Conservation (phyloP, 2,113 vertebrate species). For the Centrocercus urophasianus region DNA sequence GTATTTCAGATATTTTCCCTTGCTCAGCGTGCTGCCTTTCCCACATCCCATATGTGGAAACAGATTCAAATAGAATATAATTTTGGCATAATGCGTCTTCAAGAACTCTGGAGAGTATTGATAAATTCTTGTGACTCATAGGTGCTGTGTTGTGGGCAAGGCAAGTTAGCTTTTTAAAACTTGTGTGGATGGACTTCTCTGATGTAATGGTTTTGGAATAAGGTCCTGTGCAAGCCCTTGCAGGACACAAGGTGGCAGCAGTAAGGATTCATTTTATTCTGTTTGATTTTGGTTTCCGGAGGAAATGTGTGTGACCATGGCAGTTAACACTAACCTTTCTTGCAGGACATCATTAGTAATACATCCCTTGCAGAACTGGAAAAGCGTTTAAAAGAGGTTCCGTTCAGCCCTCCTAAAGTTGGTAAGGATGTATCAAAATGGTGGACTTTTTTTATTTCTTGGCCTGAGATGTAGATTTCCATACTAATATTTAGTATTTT, state of each 20-base stretch:
- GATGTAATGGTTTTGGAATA: background rate
- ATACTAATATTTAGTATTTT: background rate
- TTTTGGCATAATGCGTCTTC: background rate
- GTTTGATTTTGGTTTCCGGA: background rate
- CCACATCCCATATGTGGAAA: background rate
- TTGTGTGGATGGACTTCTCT: background rate
- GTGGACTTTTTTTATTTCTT: background rate
- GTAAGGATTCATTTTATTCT: background rate
- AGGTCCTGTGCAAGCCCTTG: background rate
- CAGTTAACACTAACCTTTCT: constrained; percentile 3
- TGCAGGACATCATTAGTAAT: constrained; percentile 92
- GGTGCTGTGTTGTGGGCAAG: background rate
- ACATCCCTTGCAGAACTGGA: constrained; percentile 96
- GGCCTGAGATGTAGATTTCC: background rate
- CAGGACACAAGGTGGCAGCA: constrained; percentile 64
- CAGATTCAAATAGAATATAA: background rate
- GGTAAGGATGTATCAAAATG: constrained; percentile 80
- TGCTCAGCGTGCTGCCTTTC: background rate
- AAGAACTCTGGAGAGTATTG: background rate
- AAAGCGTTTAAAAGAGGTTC: constrained; percentile 90
- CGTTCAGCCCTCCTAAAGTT: constrained; percentile 92
- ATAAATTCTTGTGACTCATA: background rate
- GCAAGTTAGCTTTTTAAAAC: background rate
- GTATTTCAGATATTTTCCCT: background rate
- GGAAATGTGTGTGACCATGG: background rate